These are phyloP conservation scores for Oceanodroma tethys DNA, from an alignment of 2,113 vertebrate species.

Conservation along the genomic window DNA sequence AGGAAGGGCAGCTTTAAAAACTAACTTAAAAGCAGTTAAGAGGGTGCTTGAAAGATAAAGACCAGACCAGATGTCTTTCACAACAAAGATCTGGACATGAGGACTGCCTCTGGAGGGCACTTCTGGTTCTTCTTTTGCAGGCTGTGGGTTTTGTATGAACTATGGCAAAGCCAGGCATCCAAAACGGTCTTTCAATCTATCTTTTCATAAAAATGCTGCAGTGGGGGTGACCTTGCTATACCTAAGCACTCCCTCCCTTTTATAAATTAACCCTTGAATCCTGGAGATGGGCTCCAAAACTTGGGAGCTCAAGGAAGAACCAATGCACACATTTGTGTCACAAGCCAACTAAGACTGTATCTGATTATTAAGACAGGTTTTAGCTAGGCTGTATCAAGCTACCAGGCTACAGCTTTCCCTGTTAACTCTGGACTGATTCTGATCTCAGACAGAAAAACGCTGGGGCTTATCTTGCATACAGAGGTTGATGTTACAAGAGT, in stretches of 20 bases:
- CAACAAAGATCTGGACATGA: neutral
- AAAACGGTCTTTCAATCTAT: neutral
- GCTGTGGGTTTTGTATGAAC: neutral
- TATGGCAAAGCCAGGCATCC: neutral
- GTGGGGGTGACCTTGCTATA: neutral
- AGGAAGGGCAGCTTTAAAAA: neutral
- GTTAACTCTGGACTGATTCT: neutral
- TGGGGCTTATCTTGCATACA: neutral
- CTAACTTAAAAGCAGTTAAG: neutral
- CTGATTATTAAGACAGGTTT: neutral
- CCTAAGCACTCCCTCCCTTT: neutral
- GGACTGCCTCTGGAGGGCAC: conserved; percentile 10
- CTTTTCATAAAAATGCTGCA: neutral
- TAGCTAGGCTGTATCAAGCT: neutral
- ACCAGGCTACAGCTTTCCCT: neutral
- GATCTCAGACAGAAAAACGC: neutral
- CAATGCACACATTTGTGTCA: neutral
- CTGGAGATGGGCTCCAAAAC: neutral
- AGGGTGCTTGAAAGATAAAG: neutral
- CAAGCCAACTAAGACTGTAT: neutral
- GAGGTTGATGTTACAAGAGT: neutral
- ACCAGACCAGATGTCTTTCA: neutral
- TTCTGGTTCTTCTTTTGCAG: neutral
- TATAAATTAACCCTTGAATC: neutral
- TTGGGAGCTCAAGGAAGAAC: neutral